Conservation (phyloP, 2,113 vertebrate species). For the Oxyura jamaicensis region DNA sequence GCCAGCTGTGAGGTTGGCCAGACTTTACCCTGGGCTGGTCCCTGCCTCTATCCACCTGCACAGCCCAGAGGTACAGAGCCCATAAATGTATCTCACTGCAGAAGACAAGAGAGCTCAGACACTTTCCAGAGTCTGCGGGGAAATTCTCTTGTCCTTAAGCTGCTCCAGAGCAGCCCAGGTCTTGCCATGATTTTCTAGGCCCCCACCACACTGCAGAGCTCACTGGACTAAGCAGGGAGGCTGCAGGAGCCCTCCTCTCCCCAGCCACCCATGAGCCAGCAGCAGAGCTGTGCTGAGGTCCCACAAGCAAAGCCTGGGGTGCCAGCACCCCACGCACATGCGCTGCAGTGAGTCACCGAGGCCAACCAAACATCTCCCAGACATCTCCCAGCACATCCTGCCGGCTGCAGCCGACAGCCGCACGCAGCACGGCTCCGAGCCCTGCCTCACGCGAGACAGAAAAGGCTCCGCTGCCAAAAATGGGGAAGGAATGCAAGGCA, state of each 20-base stretch:
- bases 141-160: neutral
- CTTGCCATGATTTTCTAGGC: neutral
- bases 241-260: neutral
- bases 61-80: neutral
- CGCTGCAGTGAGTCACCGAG: neutral
- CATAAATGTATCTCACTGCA: neutral
- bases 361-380: neutral
- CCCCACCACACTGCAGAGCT: neutral
- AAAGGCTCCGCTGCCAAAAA: constrained; percentile 36
- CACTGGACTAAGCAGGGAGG: neutral
- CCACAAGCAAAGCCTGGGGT: rapidly evolving
- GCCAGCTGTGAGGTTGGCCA: neutral
- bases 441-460: neutral
- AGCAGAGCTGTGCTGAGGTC: neutral
- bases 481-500: neutral
- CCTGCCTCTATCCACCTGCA: neutral
- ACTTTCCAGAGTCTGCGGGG: neutral
- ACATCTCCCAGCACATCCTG: neutral
- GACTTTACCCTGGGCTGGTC: neutral
- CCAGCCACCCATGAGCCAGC: neutral
- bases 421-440: neutral
- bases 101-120: neutral
- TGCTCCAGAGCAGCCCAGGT: neutral
- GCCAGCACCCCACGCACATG: neutral
- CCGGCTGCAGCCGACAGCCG: neutral